Evolutionary conservation across 64 coral and sea anemone species (phyloP).

Genomic region (Montipora cactus): DNA sequence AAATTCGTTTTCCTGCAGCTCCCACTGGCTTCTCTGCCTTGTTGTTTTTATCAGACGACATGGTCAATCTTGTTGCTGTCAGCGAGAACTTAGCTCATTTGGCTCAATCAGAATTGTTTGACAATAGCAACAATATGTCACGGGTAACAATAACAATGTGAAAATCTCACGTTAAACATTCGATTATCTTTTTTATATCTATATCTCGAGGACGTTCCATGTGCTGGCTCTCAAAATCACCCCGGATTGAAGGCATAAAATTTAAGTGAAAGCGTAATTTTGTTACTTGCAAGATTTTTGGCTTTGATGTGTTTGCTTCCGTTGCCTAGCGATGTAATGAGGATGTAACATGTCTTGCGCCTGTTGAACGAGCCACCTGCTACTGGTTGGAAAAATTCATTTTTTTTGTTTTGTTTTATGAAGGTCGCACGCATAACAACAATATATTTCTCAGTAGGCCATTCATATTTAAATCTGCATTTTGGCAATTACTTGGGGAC

Average conservation of each 20-base stretch:
- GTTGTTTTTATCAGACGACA: not conserved
- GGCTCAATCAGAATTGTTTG: too few species aligned
- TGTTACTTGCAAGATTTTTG: not conserved
- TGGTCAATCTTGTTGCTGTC: not conserved
- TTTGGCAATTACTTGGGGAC: too few species aligned
- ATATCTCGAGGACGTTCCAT: too few species aligned
- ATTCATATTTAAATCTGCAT: too few species aligned
- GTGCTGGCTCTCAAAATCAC: too few species aligned
- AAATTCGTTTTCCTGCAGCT: slow-evolving; percentile 1
- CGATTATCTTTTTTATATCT: too few species aligned
- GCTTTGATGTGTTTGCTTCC: not conserved
- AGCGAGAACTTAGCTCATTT: not conserved
- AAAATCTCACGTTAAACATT: not conserved
- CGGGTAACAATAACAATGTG: not conserved
- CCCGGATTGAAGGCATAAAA: not conserved
- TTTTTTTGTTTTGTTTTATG: too few species aligned
- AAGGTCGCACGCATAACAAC: too few species aligned
- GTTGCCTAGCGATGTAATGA: not conserved
- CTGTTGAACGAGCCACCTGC: slow-evolving; percentile 9
- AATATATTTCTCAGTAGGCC: too few species aligned
- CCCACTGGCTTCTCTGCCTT: not conserved
- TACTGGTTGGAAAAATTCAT: too few species aligned
- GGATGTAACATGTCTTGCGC: not conserved
- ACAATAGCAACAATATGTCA: too few species aligned
- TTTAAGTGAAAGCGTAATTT: not conserved